These are phyloP conservation scores for Alligator sinensis DNA, from an alignment of 2,113 vertebrate genomes.

Conservation along the genomic window DNA sequence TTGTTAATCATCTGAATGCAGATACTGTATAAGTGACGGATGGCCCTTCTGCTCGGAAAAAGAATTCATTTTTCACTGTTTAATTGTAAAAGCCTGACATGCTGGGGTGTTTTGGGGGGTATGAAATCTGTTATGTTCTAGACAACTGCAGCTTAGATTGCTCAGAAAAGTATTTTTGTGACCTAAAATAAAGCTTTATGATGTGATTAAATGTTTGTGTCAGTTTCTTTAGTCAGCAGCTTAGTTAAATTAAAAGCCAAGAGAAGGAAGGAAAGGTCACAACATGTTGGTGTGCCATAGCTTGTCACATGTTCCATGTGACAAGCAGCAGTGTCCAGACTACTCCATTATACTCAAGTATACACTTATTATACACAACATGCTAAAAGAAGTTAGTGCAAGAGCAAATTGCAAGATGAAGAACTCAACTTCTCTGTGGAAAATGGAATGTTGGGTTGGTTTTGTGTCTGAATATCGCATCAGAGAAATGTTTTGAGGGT, in stretches of 20 bases:
- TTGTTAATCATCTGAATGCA: constrained; percentile 28
- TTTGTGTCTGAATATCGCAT: neutral
- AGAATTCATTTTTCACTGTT: constrained; percentile 14
- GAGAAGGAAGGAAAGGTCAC: accelerated
- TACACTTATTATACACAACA: neutral
- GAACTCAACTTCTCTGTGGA: neutral
- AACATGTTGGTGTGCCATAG: neutral
- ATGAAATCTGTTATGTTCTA: neutral
- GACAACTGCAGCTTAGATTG: neutral
- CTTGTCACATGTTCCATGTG: neutral
- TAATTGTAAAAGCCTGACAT: neutral
- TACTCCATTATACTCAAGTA: neutral
- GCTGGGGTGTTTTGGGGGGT: neutral
- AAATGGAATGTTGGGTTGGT: neutral
- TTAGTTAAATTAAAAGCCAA: constrained; percentile 20
- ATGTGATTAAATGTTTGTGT: neutral
- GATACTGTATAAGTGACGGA: neutral
- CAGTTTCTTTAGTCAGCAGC: neutral
- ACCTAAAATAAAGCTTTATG: neutral
- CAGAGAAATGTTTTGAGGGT: neutral
- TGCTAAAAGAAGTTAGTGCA: neutral
- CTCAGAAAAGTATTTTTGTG: neutral
- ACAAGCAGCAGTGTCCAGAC: neutral
- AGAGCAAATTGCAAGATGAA: neutral
- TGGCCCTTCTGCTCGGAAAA: neutral